Percentiles rank a stretch among this genome's conserved stretches.
Evolutionary conservation across 2,888 invertebrate genomes (phyloP).

Genomic region (Actias luna): DNA sequence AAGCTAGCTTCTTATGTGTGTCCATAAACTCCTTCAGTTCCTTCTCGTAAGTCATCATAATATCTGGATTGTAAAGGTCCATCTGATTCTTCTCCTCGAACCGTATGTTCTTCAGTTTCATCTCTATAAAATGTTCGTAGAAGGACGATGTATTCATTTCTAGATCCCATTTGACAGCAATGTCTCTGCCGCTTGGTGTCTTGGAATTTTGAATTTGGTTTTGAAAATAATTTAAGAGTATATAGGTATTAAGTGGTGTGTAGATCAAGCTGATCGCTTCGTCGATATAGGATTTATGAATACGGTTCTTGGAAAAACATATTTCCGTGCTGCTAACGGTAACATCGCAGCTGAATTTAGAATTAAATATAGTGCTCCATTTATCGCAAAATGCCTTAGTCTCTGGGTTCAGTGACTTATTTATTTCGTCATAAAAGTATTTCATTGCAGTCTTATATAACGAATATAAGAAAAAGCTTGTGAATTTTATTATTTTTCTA

Average conservation of each 20-base stretch:
- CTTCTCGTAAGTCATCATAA: conserved; percentile 10
- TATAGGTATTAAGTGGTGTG: conserved; percentile 19
- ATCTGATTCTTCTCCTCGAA: conserved; percentile 23
- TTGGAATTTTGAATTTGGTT: conserved; percentile 12
- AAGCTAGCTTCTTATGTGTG: conserved; percentile 21
- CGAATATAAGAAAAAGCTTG: neutral
- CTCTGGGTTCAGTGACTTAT: neutral
- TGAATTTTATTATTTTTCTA: neutral
- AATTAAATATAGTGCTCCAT: conserved; percentile 7
- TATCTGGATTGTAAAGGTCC: conserved; percentile 21
- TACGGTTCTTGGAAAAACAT: neutral
- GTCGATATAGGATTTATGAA: neutral
- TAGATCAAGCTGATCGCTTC: neutral
- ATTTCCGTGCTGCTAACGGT: neutral
- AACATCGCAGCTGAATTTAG: neutral
- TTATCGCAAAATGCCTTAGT: neutral
- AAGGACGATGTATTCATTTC: conserved; percentile 19
- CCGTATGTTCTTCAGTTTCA: conserved; percentile 21
- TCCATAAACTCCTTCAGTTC: conserved; percentile 1
- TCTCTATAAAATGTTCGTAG: conserved; percentile 21
- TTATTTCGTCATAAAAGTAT: conserved; percentile 5
- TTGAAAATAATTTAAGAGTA: conserved; percentile 19
- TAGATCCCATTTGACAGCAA: conserved; percentile 16
- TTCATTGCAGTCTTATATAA: conserved; percentile 6
- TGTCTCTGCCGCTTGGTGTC: neutral